Conservation (phyloP, 2,113 vertebrate species). For the Micromys minutus region DNA sequence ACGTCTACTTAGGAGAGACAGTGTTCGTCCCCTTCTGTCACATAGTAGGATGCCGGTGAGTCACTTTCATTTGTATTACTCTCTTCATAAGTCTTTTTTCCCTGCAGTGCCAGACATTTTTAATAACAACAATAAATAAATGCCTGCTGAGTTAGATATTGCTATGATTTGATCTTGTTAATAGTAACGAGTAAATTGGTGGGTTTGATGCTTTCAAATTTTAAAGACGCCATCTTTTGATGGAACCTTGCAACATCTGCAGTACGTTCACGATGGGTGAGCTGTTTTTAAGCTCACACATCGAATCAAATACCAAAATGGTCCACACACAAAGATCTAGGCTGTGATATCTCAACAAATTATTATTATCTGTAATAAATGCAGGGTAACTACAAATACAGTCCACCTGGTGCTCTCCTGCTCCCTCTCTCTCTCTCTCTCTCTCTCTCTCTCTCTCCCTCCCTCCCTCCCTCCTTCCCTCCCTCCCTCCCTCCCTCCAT, state of each 20-base stretch:
- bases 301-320: constrained; percentile 33
- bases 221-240: constrained; percentile 64
- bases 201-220: constrained; percentile 56
- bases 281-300: constrained; percentile 42
- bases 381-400: background rate
- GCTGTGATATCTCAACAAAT: background rate
- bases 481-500: too few relatives aligned
- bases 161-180: constrained; percentile 67
- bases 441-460: background rate
- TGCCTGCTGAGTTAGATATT: constrained; percentile 62
- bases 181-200: constrained; percentile 71
- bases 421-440: background rate
- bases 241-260: constrained; percentile 31
- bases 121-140: constrained; percentile 68
- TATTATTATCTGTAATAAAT: too few relatives aligned
- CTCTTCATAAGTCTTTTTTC: constrained; percentile 45
- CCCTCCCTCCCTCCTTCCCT: rapidly evolving
- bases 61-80: background rate
- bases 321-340: background rate
- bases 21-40: background rate
- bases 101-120: constrained; percentile 63
- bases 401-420: background rate
- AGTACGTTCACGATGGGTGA: background rate
- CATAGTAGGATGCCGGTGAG: constrained; percentile 45
- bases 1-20: background rate